Evolutionary conservation across 2,113 vertebrate species (phyloP).

Genomic region (Clupea harengus): DNA sequence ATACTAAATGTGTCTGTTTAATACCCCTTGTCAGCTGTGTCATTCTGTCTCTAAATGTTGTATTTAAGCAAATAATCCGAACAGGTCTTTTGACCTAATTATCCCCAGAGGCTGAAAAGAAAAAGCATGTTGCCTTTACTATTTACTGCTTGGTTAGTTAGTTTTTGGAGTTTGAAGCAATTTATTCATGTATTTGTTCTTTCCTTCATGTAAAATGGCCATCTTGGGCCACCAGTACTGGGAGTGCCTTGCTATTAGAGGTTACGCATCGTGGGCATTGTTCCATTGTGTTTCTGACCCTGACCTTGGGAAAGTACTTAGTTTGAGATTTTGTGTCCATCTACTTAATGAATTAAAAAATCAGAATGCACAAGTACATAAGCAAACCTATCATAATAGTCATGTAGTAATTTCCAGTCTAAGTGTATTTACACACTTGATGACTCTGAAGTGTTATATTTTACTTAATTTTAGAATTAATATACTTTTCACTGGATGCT

Average conservation of each 20-base stretch:
- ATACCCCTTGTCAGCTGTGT: too few relatives aligned
- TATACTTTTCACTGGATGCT: not conserved
- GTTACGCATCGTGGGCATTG: not conserved
- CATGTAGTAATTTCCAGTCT: not conserved
- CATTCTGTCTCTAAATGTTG: too few relatives aligned
- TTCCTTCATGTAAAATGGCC: not conserved
- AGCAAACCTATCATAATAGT: not conserved
- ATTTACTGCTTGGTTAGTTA: too few relatives aligned
- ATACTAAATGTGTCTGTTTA: too few relatives aligned
- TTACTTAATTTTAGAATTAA: not conserved
- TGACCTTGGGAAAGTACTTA: not conserved
- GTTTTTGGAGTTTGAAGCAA: too few relatives aligned
- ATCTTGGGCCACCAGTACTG: not conserved
- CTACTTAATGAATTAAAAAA: not conserved
- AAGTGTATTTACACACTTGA: not conserved
- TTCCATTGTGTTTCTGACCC: not conserved
- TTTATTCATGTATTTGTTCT: not conserved
- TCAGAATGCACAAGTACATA: not conserved
- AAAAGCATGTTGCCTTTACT: too few relatives aligned
- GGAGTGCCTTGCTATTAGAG: not conserved
- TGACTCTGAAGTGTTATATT: not conserved
- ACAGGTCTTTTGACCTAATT: too few relatives aligned
- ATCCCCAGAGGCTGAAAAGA: too few relatives aligned
- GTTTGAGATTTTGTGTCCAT: not conserved
- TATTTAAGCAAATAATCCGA: too few relatives aligned